phyloP scores from a whole-genome alignment of 2,113 vertebrate species.

The Elephantulus edwardii region DNA sequence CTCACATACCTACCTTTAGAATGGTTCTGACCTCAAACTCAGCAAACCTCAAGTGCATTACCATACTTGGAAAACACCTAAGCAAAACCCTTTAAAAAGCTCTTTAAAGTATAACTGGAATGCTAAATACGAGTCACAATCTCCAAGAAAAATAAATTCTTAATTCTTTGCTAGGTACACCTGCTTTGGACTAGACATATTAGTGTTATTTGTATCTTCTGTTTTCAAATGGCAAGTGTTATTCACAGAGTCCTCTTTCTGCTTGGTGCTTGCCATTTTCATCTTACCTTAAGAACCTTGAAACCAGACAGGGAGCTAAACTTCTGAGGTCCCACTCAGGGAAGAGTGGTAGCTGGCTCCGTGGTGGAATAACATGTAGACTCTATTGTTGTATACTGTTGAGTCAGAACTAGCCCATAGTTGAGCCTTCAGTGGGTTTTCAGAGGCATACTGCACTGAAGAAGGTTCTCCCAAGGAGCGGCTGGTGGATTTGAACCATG shows the following conservation, averaged over 20 bases:
- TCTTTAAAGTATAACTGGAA: slow-evolving; percentile 67
- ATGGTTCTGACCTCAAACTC: slow-evolving; percentile 61
- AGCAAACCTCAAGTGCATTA: slow-evolving; percentile 54
- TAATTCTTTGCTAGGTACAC: slow-evolving; percentile 62
- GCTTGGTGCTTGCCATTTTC: slow-evolving; percentile 53
- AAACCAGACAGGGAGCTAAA: slow-evolving; percentile 35
- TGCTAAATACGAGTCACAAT: slow-evolving; percentile 52
- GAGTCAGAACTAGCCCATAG: too few species aligned
- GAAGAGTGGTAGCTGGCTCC: not conserved
- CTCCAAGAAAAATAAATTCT: slow-evolving; percentile 75
- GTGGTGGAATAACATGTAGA: too few species aligned
- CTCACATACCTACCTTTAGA: slow-evolving; percentile 68
- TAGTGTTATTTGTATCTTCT: slow-evolving; percentile 65
- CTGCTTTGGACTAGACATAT: slow-evolving; percentile 57
- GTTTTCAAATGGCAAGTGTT: slow-evolving; percentile 60
- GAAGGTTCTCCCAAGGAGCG: too few species aligned
- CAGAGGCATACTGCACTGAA: too few species aligned
- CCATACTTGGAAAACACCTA: slow-evolving; percentile 52
- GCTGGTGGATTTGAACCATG: not conserved
- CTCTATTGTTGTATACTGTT: too few species aligned
- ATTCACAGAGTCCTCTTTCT: slow-evolving; percentile 56
- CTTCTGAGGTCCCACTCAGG: slow-evolving; percentile 21
- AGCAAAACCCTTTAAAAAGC: slow-evolving; percentile 65
- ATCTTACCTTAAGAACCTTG: slow-evolving; percentile 51
- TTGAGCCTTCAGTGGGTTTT: too few species aligned